Evolutionary conservation across 1,140 invertebrate genomes (phyloP), one percentile per base, ranked within the genome.

Genomic region (Drosophila sechellia): DNA sequence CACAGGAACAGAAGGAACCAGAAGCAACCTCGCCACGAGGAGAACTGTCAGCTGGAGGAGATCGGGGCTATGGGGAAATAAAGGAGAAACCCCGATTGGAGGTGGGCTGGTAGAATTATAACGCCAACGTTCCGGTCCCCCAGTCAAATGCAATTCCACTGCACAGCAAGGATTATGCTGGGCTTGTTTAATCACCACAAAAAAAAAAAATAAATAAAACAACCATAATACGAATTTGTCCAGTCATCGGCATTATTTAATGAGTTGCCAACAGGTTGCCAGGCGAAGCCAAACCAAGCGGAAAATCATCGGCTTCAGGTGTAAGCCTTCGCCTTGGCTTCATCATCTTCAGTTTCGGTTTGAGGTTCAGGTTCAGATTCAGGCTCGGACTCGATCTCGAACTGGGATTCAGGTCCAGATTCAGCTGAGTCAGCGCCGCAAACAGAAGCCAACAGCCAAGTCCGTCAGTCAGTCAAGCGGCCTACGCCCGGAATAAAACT

Each of bases 221-320:
- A 42, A 42, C 3, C 5, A 52, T 35, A 43, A 40, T 31, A 27
- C 52, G 48, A 90, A 90, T 79, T 90, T 90, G 87, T 90, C 87
- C 79, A 90, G 87, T 90, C 87, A 90, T 90, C 87, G 87, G 87
- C 87, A 90, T 90, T 90, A 90, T 90, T 90, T 90, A 90, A 90
- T 90, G 87, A 89, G 84, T 89, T 89, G 84, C 79, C 83, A 87
- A 87, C 83, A 87, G 83, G 83, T 87, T 87, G 84, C 76, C 54
- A 68, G 50, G 42, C 52, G 50, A 39, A 35, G 43, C 15, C 50
- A 73, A 81, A 31, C 75, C 78, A 87, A 64, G 79, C 83, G 81
- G 83, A 87, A 87, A 87, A 87, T 81, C 83, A 85, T 69, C 76
- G 69, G 68, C 49, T 56, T 25, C 27, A 46, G 74, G 6, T 10